Evolutionary conservation across 2,888 invertebrate genomes (phyloP).

Genomic region (Folsomia candida): DNA sequence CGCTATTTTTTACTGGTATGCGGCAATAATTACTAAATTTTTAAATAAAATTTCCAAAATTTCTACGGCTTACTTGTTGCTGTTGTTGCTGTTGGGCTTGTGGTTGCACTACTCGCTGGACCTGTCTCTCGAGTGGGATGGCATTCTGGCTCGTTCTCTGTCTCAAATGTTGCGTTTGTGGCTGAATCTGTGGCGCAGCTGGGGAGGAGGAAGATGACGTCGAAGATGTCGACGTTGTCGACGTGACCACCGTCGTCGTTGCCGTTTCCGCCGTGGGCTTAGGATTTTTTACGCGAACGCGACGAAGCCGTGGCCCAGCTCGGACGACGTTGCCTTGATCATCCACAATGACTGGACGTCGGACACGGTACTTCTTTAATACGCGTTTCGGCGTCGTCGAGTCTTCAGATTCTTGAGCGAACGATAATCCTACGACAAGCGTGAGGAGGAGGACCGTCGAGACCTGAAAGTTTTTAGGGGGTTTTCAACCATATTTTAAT

Average conservation of each 20-base stretch:
- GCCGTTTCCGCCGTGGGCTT: constrained; percentile 30
- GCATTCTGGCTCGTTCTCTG: neutral
- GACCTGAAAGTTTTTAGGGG: no score
- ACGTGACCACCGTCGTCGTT: constrained; percentile 20
- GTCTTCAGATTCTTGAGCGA: constrained; percentile 48
- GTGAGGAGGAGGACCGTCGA: no score
- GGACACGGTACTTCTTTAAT: constrained; percentile 46
- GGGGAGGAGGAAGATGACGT: constrained; percentile 7
- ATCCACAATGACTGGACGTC: constrained; percentile 46
- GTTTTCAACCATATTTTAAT: no score
- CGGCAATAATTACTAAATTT: no score
- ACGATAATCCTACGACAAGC: constrained; percentile 36
- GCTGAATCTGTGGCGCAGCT: neutral
- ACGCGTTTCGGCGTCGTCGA: constrained; percentile 46
- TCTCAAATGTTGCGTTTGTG: constrained; percentile 12
- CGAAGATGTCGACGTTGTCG: neutral
- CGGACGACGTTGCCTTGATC: constrained; percentile 40
- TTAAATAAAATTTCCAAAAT: no score
- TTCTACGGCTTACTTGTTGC: no score
- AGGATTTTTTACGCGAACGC: constrained; percentile 40
- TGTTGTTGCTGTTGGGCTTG: constrained; percentile 4
- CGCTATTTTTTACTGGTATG: no score
- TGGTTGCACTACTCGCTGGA: neutral
- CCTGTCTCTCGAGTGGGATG: neutral
- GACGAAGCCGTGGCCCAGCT: constrained; percentile 34